Evolutionary conservation across 2,113 vertebrate genomes (phyloP).

Genomic region (Solenodon paradoxus): DNA sequence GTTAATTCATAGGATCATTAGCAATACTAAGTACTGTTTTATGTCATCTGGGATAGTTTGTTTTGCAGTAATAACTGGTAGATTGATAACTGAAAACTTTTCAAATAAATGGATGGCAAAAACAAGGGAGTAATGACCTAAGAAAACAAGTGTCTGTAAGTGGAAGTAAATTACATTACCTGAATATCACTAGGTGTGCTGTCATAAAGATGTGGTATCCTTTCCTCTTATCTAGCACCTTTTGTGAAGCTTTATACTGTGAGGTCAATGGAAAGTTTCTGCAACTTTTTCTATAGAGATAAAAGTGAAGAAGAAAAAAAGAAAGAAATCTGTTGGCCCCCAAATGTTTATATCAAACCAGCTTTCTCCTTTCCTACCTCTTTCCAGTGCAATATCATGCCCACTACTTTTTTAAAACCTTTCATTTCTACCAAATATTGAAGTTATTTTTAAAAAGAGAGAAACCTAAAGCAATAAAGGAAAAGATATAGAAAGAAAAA

Average conservation of each 20-base stretch:
- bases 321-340: not conserved
- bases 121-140: not conserved
- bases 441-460: not conserved
- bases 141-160: not conserved
- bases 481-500: not conserved
- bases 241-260: not conserved
- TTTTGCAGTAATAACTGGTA: too few species aligned
- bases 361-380: not conserved
- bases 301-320: not conserved
- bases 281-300: not conserved
- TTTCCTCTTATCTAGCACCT: not conserved
- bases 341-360: not conserved
- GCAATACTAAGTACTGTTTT: not conserved
- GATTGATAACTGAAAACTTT: not conserved
- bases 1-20: not conserved
- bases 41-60: not conserved
- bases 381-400: not conserved
- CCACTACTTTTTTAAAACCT: not conserved
- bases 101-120: not conserved
- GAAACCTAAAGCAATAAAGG: not conserved
- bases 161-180: not conserved
- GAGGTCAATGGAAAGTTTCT: not conserved
- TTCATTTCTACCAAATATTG: constrained; percentile 29
- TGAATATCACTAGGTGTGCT: not conserved
- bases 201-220: not conserved